These are phyloP conservation scores for Scaptodrosophila latifasciaeformis DNA, from an alignment of 2,888 invertebrate genomes.

Conservation along the genomic window DNA sequence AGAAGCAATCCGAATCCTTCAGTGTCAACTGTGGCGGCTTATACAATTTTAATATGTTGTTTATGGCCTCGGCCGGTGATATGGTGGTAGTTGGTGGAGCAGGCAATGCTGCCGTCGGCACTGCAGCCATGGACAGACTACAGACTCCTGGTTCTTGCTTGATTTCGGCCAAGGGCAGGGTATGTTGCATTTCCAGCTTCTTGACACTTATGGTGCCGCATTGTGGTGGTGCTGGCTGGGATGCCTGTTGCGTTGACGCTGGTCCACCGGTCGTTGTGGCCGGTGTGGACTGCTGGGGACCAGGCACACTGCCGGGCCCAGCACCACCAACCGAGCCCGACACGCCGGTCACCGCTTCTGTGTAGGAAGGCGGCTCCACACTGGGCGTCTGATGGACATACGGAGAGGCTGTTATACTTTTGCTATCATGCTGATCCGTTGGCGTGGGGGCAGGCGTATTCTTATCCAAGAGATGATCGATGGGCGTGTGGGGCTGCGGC, in stretches of 20 bases:
- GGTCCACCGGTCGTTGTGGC: slow-evolving; percentile 21
- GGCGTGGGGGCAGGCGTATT: slow-evolving; percentile 75
- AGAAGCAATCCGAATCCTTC: slow-evolving; percentile 85
- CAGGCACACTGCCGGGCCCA: slow-evolving; percentile 62
- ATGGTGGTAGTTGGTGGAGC: slow-evolving; percentile 17
- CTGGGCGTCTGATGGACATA: slow-evolving; percentile 74
- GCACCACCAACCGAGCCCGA: slow-evolving; percentile 16
- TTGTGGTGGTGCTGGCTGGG: slow-evolving; percentile 34
- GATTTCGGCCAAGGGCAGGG: slow-evolving; percentile 32
- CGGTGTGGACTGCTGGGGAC: slow-evolving; percentile 52
- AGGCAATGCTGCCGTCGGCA: slow-evolving; percentile 7
- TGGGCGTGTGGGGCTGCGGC: slow-evolving; percentile 75
- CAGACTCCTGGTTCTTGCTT: slow-evolving; percentile 48
- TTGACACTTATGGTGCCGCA: slow-evolving; percentile 71
- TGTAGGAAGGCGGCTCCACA: slow-evolving; percentile 72
- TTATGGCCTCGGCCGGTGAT: slow-evolving; percentile 59
- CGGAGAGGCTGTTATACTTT: slow-evolving; percentile 74
- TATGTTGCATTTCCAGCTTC: slow-evolving; percentile 66
- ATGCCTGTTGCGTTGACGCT: slow-evolving; percentile 19
- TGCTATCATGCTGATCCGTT: slow-evolving; percentile 75
- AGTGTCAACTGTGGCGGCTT: slow-evolving; percentile 87
- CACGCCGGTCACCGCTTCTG: slow-evolving; percentile 58
- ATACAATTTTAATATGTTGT: slow-evolving; percentile 74
- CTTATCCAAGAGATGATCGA: slow-evolving; percentile 74
- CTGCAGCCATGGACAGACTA: not conserved